Percentiles rank a stretch among this genome's conserved stretches.
phyloP scores from a whole-genome alignment of 1,140 invertebrate genomes.

The Drosophila sproati region DNA sequence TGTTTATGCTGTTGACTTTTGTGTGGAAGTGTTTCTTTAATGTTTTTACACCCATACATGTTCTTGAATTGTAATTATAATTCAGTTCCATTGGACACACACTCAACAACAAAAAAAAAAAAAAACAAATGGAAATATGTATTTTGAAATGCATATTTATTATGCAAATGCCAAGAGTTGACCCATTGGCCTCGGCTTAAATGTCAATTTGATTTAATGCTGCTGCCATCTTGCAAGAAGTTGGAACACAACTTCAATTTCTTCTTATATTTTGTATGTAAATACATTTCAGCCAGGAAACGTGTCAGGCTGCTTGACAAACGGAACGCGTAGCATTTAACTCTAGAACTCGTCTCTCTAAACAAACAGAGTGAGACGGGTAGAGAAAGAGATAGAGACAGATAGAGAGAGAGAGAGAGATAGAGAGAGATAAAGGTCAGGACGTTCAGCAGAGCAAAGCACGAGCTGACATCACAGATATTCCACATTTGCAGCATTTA shows the following conservation, averaged over 20 bases:
- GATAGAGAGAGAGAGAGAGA: background rate
- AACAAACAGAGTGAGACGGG: too few species aligned
- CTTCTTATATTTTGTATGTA: constrained; percentile 53
- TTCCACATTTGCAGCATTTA: constrained; percentile 59
- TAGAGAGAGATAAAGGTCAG: constrained; percentile 16
- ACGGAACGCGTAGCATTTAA: constrained; percentile 37
- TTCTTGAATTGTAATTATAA: constrained; percentile 30
- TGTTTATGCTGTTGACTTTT: constrained; percentile 73
- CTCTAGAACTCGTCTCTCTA: background rate
- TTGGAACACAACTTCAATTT: constrained; percentile 2
- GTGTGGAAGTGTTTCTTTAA: constrained; percentile 64
- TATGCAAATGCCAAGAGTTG: constrained; percentile 26
- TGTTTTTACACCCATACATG: constrained; percentile 12
- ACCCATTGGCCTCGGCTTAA: constrained; percentile 33
- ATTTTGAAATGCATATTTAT: constrained; percentile 23
- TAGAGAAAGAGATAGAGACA: background rate
- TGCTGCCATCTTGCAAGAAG: background rate
- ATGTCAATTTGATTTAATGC: constrained; percentile 29
- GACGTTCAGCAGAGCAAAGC: constrained; percentile 26
- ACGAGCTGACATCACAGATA: constrained; percentile 19
- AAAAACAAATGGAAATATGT: constrained; percentile 1
- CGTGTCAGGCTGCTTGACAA: constrained; percentile 39
- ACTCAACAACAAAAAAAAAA: too few species aligned
- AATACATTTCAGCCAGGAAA: constrained; percentile 47
- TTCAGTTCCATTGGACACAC: constrained; percentile 9